Evolutionary conservation across 2,797 vertebrate species (phyloP).

Genomic region (Ara ararauna): DNA sequence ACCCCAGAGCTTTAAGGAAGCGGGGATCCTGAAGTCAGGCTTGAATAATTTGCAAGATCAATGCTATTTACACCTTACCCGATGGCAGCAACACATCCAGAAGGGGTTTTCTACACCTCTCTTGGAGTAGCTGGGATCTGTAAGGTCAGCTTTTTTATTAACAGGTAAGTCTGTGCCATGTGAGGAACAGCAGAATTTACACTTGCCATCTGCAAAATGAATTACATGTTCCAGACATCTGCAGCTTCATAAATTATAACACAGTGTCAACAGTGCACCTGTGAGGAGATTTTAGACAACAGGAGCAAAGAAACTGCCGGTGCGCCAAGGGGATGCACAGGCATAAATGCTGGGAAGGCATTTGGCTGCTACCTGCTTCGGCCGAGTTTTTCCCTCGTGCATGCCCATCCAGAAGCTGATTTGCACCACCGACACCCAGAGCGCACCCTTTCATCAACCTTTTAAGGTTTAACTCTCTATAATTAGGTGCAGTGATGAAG

Average conservation of each 20-base stretch:
- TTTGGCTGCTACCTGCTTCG: neutral
- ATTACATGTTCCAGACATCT: slow-evolving; percentile 41
- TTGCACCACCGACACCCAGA: neutral
- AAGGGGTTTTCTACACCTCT: neutral
- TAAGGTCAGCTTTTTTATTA: slow-evolving; percentile 37
- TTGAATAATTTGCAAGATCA: neutral
- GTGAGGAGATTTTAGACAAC: slow-evolving; percentile 48
- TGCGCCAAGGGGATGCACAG: neutral
- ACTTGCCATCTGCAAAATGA: slow-evolving; percentile 54
- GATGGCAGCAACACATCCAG: neutral
- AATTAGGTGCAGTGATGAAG: neutral
- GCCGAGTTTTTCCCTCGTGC: neutral
- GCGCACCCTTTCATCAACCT: neutral
- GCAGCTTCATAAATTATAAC: slow-evolving; percentile 58
- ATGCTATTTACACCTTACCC: neutral
- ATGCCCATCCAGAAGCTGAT: neutral
- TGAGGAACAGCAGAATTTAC: slow-evolving; percentile 53
- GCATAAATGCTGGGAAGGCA: neutral
- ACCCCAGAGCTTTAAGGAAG: neutral
- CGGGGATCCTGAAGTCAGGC: neutral
- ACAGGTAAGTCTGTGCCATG: slow-evolving; percentile 1
- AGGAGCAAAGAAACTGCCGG: slow-evolving; percentile 2
- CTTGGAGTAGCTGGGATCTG: neutral
- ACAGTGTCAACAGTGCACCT: slow-evolving; percentile 51
- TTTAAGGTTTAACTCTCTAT: slow-evolving; percentile 1